phyloP scores from a whole-genome alignment of 2,113 vertebrate species.

The Equus quagga region DNA sequence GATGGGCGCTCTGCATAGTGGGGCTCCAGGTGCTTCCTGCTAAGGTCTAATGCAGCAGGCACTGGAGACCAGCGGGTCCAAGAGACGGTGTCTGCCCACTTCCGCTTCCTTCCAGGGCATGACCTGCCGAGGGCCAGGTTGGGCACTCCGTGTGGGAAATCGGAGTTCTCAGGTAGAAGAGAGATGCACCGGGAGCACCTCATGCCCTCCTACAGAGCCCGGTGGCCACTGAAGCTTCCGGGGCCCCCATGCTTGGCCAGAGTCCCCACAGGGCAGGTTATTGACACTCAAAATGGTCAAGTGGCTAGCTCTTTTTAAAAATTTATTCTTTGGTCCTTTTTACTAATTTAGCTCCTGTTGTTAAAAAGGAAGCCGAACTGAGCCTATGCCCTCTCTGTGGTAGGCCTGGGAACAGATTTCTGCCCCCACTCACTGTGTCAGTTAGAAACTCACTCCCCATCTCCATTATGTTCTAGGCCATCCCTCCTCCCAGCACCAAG shows the following conservation, averaged over 20 bases:
- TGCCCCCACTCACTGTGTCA: neutral
- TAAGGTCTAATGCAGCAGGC: neutral
- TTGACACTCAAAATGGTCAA: neutral
- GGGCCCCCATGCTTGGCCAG: neutral
- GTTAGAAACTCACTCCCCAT: neutral
- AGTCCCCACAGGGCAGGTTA: no score
- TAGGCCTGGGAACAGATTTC: neutral
- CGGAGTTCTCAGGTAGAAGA: neutral
- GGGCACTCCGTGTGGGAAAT: neutral
- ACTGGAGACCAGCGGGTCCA: accelerated
- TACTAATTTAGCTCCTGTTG: neutral
- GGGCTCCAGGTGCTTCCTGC: neutral
- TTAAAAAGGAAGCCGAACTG: neutral
- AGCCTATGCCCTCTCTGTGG: neutral
- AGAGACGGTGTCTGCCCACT: accelerated
- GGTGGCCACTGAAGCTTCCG: accelerated
- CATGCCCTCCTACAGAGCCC: accelerated
- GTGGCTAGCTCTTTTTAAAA: neutral
- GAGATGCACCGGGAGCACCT: accelerated
- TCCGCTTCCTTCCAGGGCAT: neutral
- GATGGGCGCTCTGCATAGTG: accelerated
- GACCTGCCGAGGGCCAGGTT: accelerated
- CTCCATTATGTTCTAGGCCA: neutral
- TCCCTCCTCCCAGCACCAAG: no score
- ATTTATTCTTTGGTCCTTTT: neutral